Evolutionary conservation across 2,888 invertebrate genomes (phyloP), one percentile per base, ranked within the genome.

Genomic region (Eudemis profundana): DNA sequence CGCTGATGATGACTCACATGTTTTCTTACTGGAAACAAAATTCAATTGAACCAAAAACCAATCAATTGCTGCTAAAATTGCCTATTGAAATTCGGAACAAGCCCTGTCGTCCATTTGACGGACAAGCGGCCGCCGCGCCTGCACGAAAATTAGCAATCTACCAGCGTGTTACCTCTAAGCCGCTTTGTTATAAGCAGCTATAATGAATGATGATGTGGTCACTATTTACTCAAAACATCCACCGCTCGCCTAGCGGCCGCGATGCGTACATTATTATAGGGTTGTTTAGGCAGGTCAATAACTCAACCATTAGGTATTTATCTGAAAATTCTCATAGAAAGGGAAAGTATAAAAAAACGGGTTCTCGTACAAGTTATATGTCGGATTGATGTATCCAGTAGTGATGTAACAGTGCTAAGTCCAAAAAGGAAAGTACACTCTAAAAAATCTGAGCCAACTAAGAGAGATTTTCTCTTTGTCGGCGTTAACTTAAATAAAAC

Each of bases 101-200:
- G 57, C 42, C 64, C 50, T 64, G 44, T 57, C 57, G 42, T 64
- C 47, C 40, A 62, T 62, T 62, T 50, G 64, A 64, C 36, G 61
- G 51, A n/a, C n/a, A n/a, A n/a, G 42, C 47, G 12, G 23, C 44
- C 50, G 46, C 51, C 29, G 19, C 51, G 54, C 47, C 21, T 8
- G 50, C 40, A 61, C 60, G 71, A 76, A n/a, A 77, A 78, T 74
- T 74, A 77, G 76, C 77, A 83, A 84, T 87, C 77, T 78, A 75
- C 74, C 69, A 72, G 72, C 79, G 83, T 80, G 82, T 83, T 84
- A 85, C 84, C 87, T 84, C 83, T 89, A 89, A 89, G 87, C 89
- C 83, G 88, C 86, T 89, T 89, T 88, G 85, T 83, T 73, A 79
- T 80, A 82, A 75, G 70, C 76, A 76, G 76, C 72, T 78, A 82